Evolutionary conservation across 2,888 invertebrate genomes (phyloP).

Genomic region (Linyphia triangularis): DNA sequence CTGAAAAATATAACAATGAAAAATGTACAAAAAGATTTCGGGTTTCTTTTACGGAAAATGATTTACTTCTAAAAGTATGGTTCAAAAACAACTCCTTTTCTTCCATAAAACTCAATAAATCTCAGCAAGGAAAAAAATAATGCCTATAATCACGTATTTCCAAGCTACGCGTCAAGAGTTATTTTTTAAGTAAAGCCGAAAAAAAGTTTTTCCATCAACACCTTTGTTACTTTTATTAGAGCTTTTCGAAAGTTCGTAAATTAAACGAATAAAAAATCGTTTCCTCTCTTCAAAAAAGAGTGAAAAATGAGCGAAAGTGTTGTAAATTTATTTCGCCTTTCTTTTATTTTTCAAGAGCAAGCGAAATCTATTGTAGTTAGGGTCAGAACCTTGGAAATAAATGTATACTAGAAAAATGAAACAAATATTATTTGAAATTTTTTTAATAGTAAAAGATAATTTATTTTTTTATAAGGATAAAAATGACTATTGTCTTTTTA

Average conservation of each 20-base stretch:
- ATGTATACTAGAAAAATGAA: background rate
- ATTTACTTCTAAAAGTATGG: background rate
- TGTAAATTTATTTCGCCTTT: background rate
- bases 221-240: background rate
- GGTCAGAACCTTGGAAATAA: background rate
- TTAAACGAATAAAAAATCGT: background rate
- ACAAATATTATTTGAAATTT: background rate
- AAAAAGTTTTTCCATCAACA: background rate
- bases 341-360: background rate
- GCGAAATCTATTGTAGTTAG: background rate
- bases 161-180: slow-evolving; percentile 1
- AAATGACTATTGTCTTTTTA: background rate
- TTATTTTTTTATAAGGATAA: background rate
- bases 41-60: background rate
- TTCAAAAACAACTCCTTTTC: background rate
- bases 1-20: background rate
- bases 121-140: background rate
- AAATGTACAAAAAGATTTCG: background rate
- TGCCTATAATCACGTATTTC: slow-evolving; percentile 13
- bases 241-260: background rate
- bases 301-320: background rate
- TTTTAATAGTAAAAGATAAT: background rate
- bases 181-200: background rate
- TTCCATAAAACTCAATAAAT: background rate
- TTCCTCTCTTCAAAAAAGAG: background rate